phyloP scores from a whole-genome alignment of 2,888 invertebrate species.

The Caenorhabditis macrosperma region DNA sequence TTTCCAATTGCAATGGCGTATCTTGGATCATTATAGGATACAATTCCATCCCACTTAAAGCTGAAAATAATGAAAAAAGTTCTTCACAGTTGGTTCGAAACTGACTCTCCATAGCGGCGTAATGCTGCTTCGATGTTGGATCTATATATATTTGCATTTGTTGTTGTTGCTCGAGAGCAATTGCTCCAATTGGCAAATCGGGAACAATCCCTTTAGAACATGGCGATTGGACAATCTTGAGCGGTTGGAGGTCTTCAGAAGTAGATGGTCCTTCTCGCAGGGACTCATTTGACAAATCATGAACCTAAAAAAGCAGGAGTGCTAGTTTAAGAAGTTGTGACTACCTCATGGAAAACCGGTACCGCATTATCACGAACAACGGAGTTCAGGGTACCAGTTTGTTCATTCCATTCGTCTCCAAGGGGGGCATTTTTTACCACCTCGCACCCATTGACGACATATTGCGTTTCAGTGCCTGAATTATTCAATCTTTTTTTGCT shows the following conservation, averaged over 20 bases:
- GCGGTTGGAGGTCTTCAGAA: background rate
- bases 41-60: slow-evolving; percentile 43
- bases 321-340: no score
- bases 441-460: slow-evolving; percentile 29
- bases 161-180: slow-evolving; percentile 44
- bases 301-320: no score
- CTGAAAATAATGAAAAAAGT: slow-evolving; percentile 33
- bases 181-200: background rate
- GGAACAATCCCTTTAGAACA: background rate
- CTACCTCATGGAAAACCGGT: background rate
- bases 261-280: no score
- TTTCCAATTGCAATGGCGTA: slow-evolving; percentile 36
- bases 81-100: no score
- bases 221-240: background rate
- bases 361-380: background rate
- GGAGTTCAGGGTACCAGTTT: slow-evolving; percentile 8
- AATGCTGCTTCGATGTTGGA: slow-evolving; percentile 72
- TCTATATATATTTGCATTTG: slow-evolving; percentile 72
- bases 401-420: slow-evolving; percentile 37
- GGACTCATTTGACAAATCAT: no score
- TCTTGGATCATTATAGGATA: slow-evolving; percentile 51
- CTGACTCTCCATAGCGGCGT: slow-evolving; percentile 68
- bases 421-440: slow-evolving; percentile 37
- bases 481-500: no score
- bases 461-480: slow-evolving; percentile 48